Conservation (phyloP, 92 coral and sea anemone genomes). For the Blastomussa wellsi region DNA sequence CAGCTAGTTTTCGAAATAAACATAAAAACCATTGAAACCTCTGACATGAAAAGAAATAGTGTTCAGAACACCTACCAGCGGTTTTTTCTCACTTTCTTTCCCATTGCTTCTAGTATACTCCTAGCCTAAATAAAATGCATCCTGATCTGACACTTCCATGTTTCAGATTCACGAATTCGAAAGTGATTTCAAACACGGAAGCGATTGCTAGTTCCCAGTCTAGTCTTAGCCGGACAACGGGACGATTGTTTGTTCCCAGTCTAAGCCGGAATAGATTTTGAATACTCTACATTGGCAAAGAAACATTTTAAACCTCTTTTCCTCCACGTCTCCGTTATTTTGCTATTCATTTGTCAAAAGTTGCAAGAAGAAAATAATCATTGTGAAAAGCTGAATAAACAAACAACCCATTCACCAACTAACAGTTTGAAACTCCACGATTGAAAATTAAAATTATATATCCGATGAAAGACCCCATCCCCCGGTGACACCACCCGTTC, state of each 20-base stretch:
- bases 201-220: neutral
- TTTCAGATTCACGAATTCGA: neutral
- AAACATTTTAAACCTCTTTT: too few relatives aligned
- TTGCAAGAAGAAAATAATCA: too few relatives aligned
- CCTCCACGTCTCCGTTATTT: too few relatives aligned
- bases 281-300: too few relatives aligned
- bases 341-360: too few relatives aligned
- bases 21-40: neutral
- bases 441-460: too few relatives aligned
- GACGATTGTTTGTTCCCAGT: neutral
- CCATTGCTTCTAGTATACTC: neutral
- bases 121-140: neutral
- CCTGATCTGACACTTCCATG: neutral
- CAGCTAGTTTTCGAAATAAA: neutral
- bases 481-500: too few relatives aligned
- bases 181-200: constrained; percentile 11
- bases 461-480: too few relatives aligned
- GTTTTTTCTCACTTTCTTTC: neutral
- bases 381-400: too few relatives aligned
- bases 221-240: too few relatives aligned
- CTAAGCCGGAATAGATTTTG: neutral
- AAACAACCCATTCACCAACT: too few relatives aligned
- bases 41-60: neutral
- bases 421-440: too few relatives aligned
- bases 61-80: neutral